Evolutionary conservation across 2,113 vertebrate genomes (phyloP).

Genomic region (Anas platyrhynchos): DNA sequence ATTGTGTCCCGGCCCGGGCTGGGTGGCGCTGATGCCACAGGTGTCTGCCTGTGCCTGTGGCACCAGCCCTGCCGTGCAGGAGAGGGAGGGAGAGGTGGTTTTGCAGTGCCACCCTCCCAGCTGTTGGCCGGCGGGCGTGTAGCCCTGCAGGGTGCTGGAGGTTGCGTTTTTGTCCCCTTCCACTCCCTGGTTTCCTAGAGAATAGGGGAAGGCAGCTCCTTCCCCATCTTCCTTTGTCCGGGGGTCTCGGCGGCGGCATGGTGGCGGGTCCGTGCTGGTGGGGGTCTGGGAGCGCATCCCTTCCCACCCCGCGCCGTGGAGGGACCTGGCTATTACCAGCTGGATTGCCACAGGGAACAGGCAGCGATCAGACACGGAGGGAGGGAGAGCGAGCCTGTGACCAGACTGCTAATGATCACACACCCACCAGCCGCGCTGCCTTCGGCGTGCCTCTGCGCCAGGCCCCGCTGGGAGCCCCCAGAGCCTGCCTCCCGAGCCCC

Average conservation of each 20-base stretch:
- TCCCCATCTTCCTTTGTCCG: neutral
- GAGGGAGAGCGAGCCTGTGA: slow-evolving; percentile 49
- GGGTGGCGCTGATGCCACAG: neutral
- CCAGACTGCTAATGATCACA: slow-evolving; percentile 69
- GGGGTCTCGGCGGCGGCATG: neutral
- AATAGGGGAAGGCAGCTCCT: fast-evolving
- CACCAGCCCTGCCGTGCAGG: neutral
- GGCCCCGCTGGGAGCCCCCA: slow-evolving; percentile 38
- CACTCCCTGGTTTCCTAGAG: neutral
- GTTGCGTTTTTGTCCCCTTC: neutral
- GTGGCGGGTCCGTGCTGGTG: neutral
- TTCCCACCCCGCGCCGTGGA: neutral
- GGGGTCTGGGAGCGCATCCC: neutral
- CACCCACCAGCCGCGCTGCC: slow-evolving; percentile 49
- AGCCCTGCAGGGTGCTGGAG: fast-evolving
- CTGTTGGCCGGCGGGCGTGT: neutral
- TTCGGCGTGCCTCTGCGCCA: slow-evolving; percentile 45
- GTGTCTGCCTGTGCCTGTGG: neutral
- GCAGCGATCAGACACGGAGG: slow-evolving; percentile 38
- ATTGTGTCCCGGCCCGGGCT: neutral
- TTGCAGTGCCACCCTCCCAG: neutral
- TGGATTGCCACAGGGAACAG: slow-evolving; percentile 45
- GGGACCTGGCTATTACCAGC: slow-evolving; percentile 7
- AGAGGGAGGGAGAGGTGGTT: neutral
- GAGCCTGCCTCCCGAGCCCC: neutral